Evolutionary conservation across 35 echinoderm and acorn worm genomes (phyloP).

Genomic region (Antedon bifida): DNA sequence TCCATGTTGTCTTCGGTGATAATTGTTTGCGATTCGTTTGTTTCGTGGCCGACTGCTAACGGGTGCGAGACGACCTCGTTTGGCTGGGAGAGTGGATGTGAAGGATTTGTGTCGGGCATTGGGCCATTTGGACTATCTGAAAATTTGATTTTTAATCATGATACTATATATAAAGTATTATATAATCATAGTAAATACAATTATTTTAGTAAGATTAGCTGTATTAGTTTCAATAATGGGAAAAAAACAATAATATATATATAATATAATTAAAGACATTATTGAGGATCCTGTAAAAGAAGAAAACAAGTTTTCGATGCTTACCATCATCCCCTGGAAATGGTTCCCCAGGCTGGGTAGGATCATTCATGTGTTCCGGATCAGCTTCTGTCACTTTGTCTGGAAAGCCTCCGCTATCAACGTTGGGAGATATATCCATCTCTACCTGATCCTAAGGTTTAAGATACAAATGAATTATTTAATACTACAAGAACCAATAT

Average conservation of each 20-base stretch:
- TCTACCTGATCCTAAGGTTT: constrained; percentile 4
- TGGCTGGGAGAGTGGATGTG: constrained; percentile 3
- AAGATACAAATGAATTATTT: background rate
- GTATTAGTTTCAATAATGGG: too few relatives aligned
- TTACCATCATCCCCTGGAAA: background rate
- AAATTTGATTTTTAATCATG: too few relatives aligned
- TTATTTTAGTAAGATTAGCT: too few relatives aligned
- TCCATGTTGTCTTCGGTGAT: constrained; percentile 4
- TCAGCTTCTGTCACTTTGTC: constrained; percentile 33
- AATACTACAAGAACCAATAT: background rate
- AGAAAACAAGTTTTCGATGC: too few relatives aligned
- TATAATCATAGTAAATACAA: too few relatives aligned
- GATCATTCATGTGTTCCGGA: constrained; percentile 15
- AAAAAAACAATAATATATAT: too few relatives aligned
- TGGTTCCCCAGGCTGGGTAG: background rate
- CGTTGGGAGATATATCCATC: constrained; percentile 10
- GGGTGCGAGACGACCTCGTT: constrained; percentile 73
- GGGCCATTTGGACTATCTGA: constrained; percentile 84
- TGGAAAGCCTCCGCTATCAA: constrained; percentile 17
- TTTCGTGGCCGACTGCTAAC: constrained; percentile 15
- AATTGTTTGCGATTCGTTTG: background rate
- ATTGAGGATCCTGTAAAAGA: too few relatives aligned
- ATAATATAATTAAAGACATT: too few relatives aligned
- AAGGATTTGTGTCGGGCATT: constrained; percentile 22
- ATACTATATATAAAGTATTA: too few relatives aligned